phyloP scores from a whole-genome alignment of 2,888 invertebrate species.

The Eretmocerus hayati region DNA sequence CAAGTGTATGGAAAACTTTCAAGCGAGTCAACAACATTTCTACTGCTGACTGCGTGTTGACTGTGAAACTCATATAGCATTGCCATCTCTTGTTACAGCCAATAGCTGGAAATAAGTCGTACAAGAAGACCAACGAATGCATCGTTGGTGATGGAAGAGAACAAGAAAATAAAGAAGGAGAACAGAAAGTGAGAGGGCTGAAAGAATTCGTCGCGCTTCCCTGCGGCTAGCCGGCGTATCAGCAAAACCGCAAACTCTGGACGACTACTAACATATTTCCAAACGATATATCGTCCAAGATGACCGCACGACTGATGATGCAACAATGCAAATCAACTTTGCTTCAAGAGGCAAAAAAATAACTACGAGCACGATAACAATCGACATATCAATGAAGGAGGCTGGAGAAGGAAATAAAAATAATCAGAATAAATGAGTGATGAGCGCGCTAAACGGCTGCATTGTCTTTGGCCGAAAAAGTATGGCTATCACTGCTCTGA shows the following conservation, averaged over 20 bases:
- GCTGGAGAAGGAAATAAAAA: conserved; percentile 1
- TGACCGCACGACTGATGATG: no score
- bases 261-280: no score
- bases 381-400: conserved; percentile 31
- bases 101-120: conserved; percentile 81
- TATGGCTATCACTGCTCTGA: not conserved
- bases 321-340: not conserved
- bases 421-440: not conserved
- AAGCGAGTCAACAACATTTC: not conserved
- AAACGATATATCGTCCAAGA: no score
- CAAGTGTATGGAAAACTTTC: not conserved
- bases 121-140: conserved; percentile 23
- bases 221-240: not conserved
- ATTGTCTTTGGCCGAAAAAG: not conserved
- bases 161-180: no score
- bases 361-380: conserved; percentile 15
- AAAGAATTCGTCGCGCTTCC: conserved; percentile 18
- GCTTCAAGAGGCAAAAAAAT: not conserved
- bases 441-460: conserved; percentile 6
- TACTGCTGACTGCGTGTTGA: not conserved
- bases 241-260: not conserved
- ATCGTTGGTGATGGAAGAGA: no score
- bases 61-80: not conserved
- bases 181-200: no score
- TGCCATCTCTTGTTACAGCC: conserved; percentile 51